A percentile compares a stretch with the other conserved stretches of the same genome.
phyloP scores from a whole-genome alignment of 2,888 invertebrate species.

The Tribolium freemani region DNA sequence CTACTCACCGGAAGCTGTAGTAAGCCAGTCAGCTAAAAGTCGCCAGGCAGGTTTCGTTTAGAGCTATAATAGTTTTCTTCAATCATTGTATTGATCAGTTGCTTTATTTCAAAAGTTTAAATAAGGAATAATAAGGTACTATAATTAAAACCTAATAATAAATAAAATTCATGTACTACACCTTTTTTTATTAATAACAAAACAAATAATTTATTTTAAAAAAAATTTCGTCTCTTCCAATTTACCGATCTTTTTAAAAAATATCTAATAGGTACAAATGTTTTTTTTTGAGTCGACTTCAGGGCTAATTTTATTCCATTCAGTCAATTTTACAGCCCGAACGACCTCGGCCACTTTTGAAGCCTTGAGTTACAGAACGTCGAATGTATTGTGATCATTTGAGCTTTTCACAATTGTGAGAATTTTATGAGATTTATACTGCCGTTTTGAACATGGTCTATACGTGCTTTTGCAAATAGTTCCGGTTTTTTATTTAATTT shows the following conservation, averaged over 20 bases:
- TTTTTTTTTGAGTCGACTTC: no score
- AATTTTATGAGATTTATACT: constrained; percentile 39
- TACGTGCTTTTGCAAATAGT: constrained; percentile 42
- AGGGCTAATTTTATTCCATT: background rate
- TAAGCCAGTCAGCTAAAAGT: background rate
- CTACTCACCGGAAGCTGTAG: background rate
- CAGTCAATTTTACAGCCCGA: constrained; percentile 19
- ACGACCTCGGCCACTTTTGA: constrained; percentile 31
- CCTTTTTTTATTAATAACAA: no score
- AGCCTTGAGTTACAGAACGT: background rate
- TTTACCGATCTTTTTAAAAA: no score
- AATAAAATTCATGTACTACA: no score
- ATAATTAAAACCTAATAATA: no score
- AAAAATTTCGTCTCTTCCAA: no score
- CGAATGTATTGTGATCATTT: constrained; percentile 3
- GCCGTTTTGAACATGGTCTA: constrained; percentile 29
- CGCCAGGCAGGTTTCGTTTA: background rate
- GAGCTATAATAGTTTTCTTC: background rate
- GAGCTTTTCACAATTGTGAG: constrained; percentile 13
- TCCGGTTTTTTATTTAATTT: constrained; percentile 31
- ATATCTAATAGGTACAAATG: no score
- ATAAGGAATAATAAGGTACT: no score
- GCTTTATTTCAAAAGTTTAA: no score
- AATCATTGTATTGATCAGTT: no score
- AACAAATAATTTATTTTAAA: no score